Conservation (phyloP, 2,888 invertebrate species). For the Cantharis flavilabris region DNA sequence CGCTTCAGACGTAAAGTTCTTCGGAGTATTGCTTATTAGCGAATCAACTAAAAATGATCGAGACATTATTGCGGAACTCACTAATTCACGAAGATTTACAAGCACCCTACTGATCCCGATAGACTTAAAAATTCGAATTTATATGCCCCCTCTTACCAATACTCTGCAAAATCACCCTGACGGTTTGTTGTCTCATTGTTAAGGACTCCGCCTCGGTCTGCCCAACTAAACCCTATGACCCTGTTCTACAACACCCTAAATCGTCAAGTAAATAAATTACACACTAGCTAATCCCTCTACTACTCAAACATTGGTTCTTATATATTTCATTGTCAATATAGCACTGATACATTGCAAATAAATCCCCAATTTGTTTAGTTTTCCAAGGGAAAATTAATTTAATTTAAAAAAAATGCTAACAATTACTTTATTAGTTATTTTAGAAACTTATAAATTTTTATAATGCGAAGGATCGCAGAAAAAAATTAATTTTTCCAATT, state of each 20-base stretch:
- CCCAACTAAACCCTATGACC: slow-evolving; percentile 42
- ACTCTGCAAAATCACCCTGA: slow-evolving; percentile 41
- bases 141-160: slow-evolving; percentile 46
- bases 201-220: slow-evolving; percentile 47
- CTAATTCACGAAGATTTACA: slow-evolving; percentile 15
- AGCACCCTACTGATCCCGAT: slow-evolving; percentile 34
- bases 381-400: neutral
- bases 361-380: slow-evolving; percentile 1
- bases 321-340: slow-evolving; percentile 17
- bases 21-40: slow-evolving; percentile 70
- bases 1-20: slow-evolving; percentile 57
- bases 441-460: too few relatives aligned
- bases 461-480: neutral
- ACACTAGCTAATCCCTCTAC: slow-evolving; percentile 44
- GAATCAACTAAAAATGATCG: slow-evolving; percentile 83
- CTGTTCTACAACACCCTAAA: slow-evolving; percentile 36
- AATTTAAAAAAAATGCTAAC: too few relatives aligned
- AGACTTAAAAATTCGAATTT: slow-evolving; percentile 36
- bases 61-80: slow-evolving; percentile 64
- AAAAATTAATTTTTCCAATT: neutral
- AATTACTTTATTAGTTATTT: too few relatives aligned
- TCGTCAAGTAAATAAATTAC: slow-evolving; percentile 48
- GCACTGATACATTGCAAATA: slow-evolving; percentile 13
- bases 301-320: slow-evolving; percentile 46
- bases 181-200: slow-evolving; percentile 45